phyloP scores from a whole-genome alignment of 2,888 invertebrate genomes.

The Idaea biselata region DNA sequence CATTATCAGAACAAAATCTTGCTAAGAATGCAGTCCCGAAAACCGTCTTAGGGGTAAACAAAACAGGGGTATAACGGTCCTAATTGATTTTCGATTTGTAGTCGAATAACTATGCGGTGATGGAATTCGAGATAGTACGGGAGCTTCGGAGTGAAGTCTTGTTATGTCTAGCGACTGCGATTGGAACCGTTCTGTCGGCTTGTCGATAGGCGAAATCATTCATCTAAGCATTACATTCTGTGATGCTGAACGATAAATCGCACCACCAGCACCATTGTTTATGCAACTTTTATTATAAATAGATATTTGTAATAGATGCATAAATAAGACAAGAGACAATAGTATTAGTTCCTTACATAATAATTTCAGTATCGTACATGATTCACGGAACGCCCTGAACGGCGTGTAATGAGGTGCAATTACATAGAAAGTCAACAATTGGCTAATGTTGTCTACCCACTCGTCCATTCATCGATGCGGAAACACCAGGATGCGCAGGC shows the following conservation, averaged over 20 bases:
- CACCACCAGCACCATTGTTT: not conserved
- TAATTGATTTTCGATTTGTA: constrained; percentile 13
- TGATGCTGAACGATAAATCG: not conserved
- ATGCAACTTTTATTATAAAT: not conserved
- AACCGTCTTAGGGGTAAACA: constrained; percentile 12
- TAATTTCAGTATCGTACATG: constrained; percentile 24
- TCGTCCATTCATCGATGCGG: constrained; percentile 52
- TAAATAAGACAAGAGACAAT: constrained; percentile 6
- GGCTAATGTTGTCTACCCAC: constrained; percentile 63
- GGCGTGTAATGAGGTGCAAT: constrained; percentile 33
- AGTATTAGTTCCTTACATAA: not conserved
- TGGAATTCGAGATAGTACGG: constrained; percentile 15
- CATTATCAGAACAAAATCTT: constrained; percentile 9
- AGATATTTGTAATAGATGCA: not conserved
- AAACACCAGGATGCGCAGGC: constrained; percentile 63
- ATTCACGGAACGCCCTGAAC: constrained; percentile 44
- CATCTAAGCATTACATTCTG: not conserved
- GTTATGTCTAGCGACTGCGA: constrained; percentile 16
- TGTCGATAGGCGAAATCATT: not conserved
- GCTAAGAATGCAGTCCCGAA: constrained; percentile 6
- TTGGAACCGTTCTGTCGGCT: constrained; percentile 12
- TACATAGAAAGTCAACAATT: constrained; percentile 73
- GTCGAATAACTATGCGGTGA: constrained; percentile 14
- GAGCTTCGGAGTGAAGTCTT: constrained; percentile 7
- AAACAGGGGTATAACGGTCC: constrained; percentile 17